Evolutionary conservation across 2,113 vertebrate species (phyloP), one percentile per base, ranked within the genome.

Genomic region (Callorhinus ursinus): DNA sequence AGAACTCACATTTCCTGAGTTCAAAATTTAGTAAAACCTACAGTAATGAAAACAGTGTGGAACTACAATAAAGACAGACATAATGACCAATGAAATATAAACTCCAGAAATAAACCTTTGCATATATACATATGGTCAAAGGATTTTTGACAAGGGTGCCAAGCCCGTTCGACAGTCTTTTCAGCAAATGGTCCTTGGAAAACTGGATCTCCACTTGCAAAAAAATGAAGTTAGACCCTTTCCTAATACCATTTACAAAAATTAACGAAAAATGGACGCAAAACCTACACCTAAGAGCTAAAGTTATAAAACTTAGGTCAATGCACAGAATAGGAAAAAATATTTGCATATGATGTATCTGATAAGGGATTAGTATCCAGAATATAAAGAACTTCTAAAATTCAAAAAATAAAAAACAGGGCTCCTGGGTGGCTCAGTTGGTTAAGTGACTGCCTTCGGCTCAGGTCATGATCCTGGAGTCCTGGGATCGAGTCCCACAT

Each of bases 11-110:
- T 46, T 69, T 91, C 71, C 14, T 81, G 83, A 72, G 42, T 81
- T 92, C 31, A 86, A 91, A 79, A 91, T 89, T 79, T 79, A 55
- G 65, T 86, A 87, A 80, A 80, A 92, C 51, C 19, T 80, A 53
- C 4, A 92, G 55, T 74, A 74, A 82, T 63, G 42, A 83, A 89
- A 82, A 42, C n/a, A 79, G 13, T 42, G 7, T 86, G 9, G 61
- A 69, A 71, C 7, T 91, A 11, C 6, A 51, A 65, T 55, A 88
- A 42, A 87, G 14, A 53, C 51, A 92, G 42, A 42, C 18, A 87
- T n/a, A 63, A 2, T 71, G 53, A 87, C 21, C 31, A 87, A 53
- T 0, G 26, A 22, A 90, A 84, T 8, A 92, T n/a, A 87, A 92
- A 61, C 26, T 16, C 33, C 18, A 81, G 10, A 87, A 80, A 87